A percentile compares a stretch with the other conserved stretches of the same genome.
Evolutionary conservation across 2,888 invertebrate species (phyloP).

Genomic region (Apamea sordens): DNA sequence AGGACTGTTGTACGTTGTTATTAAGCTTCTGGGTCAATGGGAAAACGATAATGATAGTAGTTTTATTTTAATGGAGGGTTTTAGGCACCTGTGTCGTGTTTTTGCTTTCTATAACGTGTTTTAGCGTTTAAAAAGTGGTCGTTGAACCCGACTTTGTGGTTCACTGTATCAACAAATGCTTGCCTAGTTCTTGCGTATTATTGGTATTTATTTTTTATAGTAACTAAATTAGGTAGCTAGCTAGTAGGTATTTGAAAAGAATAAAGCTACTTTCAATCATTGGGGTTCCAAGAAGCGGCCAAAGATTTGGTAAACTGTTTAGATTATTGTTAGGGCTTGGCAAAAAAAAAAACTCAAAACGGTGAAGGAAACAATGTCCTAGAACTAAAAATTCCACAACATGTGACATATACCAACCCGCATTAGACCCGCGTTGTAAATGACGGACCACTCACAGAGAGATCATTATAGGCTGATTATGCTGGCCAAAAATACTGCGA

Average conservation of each 20-base stretch:
- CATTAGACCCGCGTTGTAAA: too few species aligned
- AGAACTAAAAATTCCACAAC: too few species aligned
- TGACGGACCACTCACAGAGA: too few species aligned
- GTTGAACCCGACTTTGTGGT: slow-evolving; percentile 20
- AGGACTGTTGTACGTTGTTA: slow-evolving; percentile 60
- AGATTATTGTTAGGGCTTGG: too few species aligned
- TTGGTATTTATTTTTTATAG: background rate
- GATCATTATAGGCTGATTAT: too few species aligned
- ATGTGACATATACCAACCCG: too few species aligned
- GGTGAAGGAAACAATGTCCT: too few species aligned
- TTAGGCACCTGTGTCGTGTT: slow-evolving; percentile 36
- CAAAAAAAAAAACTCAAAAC: too few species aligned
- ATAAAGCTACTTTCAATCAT: background rate
- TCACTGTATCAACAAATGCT: slow-evolving; percentile 8
- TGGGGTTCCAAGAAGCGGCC: background rate
- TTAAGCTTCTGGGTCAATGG: slow-evolving; percentile 63
- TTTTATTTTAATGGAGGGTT: slow-evolving; percentile 62
- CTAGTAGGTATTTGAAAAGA: background rate
- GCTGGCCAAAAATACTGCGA: background rate
- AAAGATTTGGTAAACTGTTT: background rate
- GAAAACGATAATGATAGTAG: slow-evolving; percentile 58
- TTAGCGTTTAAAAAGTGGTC: slow-evolving; percentile 39
- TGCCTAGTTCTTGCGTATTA: background rate
- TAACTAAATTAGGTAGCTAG: background rate
- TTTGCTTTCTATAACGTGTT: slow-evolving; percentile 47